Evolutionary conservation across 1,140 invertebrate species (phyloP).

Genomic region (Heliothis subflexa): DNA sequence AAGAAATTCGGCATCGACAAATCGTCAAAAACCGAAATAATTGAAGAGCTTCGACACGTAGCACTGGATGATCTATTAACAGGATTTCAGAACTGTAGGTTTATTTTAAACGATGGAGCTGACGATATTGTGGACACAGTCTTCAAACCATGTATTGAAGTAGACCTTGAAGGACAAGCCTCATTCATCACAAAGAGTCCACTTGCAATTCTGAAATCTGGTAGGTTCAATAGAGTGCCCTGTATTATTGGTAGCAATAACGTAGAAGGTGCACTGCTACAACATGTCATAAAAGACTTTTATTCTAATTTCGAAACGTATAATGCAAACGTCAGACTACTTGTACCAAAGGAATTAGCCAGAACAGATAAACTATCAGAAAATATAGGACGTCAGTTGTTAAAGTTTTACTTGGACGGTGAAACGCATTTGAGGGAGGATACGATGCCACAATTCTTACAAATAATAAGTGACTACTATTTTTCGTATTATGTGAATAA

Average conservation of each 20-base stretch:
- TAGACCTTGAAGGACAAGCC: slow-evolving; percentile 75
- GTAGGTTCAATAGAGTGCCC: slow-evolving; percentile 77
- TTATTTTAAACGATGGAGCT: slow-evolving; percentile 43
- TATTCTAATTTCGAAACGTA: slow-evolving; percentile 70
- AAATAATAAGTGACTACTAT: slow-evolving; percentile 77
- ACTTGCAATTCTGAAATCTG: slow-evolving; percentile 69
- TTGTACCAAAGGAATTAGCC: slow-evolving; percentile 68
- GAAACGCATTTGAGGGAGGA: slow-evolving; percentile 61
- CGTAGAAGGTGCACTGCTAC: slow-evolving; percentile 63
- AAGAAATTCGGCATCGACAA: slow-evolving; percentile 69
- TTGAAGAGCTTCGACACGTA: slow-evolving; percentile 70
- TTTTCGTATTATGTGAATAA: slow-evolving; percentile 77
- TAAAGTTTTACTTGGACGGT: slow-evolving; percentile 72
- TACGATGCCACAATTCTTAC: slow-evolving; percentile 69
- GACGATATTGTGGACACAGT: slow-evolving; percentile 64
- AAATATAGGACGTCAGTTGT: slow-evolving; percentile 67
- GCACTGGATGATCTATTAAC: slow-evolving; percentile 64
- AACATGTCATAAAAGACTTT: slow-evolving; percentile 60
- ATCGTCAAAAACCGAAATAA: slow-evolving; percentile 64
- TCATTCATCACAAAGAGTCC: slow-evolving; percentile 75
- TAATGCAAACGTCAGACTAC: slow-evolving; percentile 64
- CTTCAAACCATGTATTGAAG: slow-evolving; percentile 79
- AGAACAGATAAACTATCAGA: slow-evolving; percentile 58
- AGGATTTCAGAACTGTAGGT: slow-evolving; percentile 56
- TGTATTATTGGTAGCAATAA: slow-evolving; percentile 78